Percentiles rank a stretch among this genome's conserved stretches.
These are phyloP conservation scores for Tinea pellionella DNA, from an alignment of 2,888 invertebrate species.

Conservation along the genomic window DNA sequence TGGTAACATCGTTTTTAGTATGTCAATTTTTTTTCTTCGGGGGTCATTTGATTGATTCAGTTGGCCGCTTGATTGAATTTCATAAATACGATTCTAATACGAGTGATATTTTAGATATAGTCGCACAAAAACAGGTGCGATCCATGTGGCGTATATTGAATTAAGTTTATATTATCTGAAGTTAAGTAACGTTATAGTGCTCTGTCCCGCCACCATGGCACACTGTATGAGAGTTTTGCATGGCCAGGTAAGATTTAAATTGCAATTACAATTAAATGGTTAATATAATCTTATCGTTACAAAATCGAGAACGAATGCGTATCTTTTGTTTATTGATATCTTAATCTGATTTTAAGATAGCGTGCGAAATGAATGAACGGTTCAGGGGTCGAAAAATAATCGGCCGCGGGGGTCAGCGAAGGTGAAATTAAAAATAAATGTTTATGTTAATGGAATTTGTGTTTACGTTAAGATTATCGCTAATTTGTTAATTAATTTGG, in stretches of 20 bases:
- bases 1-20: not conserved
- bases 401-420: slow-evolving; percentile 34
- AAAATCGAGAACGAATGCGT: not conserved
- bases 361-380: slow-evolving; percentile 34
- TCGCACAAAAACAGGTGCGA: slow-evolving; percentile 21
- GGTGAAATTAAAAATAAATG: slow-evolving; percentile 21
- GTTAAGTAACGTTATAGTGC: slow-evolving; percentile 17
- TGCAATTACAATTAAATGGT: not conserved
- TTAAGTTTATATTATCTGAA: slow-evolving; percentile 27
- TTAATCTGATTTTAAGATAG: slow-evolving; percentile 26
- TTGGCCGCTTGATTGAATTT: not conserved
- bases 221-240: slow-evolving; percentile 82
- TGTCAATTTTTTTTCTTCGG: not conserved
- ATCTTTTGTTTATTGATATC: slow-evolving; percentile 41
- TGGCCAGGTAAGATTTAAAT: slow-evolving; percentile 73
- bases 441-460: not conserved
- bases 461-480: not conserved
- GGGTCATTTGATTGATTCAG: not conserved
- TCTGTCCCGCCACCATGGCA: slow-evolving; percentile 74
- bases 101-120: not conserved
- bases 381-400: slow-evolving; percentile 37
- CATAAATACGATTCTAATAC: not conserved
- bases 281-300: not conserved
- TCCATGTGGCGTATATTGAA: slow-evolving; percentile 52
- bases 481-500: not conserved